Percentiles rank a stretch among this genome's conserved stretches.
These are phyloP conservation scores for Sakesphorus luctuosus DNA, from an alignment of 2,113 vertebrate genomes.

Conservation along the genomic window DNA sequence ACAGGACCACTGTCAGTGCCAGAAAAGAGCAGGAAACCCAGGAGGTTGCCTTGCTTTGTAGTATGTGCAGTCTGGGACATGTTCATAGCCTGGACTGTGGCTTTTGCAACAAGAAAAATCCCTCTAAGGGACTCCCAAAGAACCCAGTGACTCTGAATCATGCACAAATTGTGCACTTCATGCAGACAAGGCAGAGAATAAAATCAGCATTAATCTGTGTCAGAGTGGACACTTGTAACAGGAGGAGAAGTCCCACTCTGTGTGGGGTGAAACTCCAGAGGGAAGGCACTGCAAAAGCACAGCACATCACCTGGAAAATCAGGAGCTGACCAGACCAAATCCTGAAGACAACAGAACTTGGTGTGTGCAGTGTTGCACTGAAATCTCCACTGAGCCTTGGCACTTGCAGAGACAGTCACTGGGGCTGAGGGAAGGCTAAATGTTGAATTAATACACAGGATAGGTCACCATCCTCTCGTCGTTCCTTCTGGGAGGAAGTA, in stretches of 20 bases:
- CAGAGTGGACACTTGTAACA: not conserved
- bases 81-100: not conserved
- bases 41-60: not conserved
- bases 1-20: not conserved
- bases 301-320: not conserved
- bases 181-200: not conserved
- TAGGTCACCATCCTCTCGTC: slow-evolving; percentile 5
- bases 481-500: slow-evolving; percentile 36
- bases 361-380: not conserved
- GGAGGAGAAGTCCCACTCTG: not conserved
- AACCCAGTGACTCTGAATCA: not conserved
- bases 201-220: not conserved
- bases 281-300: not conserved
- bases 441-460: slow-evolving; percentile 20
- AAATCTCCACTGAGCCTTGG: not conserved
- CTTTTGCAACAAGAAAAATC: not conserved
- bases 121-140: not conserved
- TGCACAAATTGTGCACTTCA: not conserved
- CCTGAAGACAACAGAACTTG: not conserved
- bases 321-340: not conserved
- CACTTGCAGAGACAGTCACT: slow-evolving; percentile 20
- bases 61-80: not conserved
- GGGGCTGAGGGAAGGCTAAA: slow-evolving; percentile 11
- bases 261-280: not conserved
- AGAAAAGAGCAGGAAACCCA: not conserved